Conservation (phyloP, 2,888 invertebrate species). For the Oithona nana region DNA sequence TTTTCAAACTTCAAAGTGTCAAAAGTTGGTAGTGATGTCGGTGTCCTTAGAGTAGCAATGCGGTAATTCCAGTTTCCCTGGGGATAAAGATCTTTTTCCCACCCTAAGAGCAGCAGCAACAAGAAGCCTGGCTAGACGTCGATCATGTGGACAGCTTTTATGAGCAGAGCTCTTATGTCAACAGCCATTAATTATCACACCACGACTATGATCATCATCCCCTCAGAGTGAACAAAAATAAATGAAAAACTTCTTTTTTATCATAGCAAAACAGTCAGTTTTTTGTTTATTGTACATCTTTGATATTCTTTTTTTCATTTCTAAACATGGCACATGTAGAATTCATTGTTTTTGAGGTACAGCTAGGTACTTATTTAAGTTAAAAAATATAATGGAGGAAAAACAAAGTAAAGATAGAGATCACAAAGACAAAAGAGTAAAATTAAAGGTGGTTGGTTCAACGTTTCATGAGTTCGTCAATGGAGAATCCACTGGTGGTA, state of each 20-base stretch:
- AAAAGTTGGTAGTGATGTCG: too few relatives aligned
- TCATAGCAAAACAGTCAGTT: too few relatives aligned
- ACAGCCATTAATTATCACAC: background rate
- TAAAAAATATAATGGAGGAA: background rate
- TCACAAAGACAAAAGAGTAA: background rate
- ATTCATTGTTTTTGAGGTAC: background rate
- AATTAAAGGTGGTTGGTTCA: background rate
- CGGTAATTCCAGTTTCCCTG: background rate
- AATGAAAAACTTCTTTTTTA: background rate
- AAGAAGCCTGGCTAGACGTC: background rate
- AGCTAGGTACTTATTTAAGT: background rate
- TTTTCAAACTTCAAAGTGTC: too few relatives aligned
- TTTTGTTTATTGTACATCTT: background rate
- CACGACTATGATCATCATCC: background rate
- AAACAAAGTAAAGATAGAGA: background rate
- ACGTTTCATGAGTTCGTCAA: slow-evolving; percentile 9
- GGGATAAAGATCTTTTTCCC: background rate
- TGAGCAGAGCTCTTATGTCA: background rate
- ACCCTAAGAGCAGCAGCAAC: background rate
- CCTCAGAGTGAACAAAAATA: background rate
- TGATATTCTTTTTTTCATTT: background rate
- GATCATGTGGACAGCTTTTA: background rate
- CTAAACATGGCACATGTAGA: background rate
- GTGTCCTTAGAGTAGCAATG: too few relatives aligned
- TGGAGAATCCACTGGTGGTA: slow-evolving; percentile 11